Conservation (phyloP, 2,113 vertebrate species). For the Lates calcarifer region DNA sequence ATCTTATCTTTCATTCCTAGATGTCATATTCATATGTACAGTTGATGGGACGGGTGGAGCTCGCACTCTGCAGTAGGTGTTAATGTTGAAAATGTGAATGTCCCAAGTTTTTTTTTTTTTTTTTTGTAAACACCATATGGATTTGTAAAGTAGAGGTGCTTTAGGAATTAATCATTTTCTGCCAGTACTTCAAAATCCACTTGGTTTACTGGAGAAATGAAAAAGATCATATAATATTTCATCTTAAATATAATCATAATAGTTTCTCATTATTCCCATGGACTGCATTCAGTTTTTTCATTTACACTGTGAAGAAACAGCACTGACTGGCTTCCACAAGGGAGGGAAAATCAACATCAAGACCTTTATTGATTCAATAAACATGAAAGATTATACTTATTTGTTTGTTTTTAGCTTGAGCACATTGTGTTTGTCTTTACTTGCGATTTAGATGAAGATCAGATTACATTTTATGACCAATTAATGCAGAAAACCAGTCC, state of each 20-base stretch:
- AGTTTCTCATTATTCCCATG: not conserved
- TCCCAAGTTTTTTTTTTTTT: too few species aligned
- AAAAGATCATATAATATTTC: not conserved
- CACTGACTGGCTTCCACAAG: not conserved
- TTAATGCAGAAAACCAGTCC: not conserved
- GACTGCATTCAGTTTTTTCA: not conserved
- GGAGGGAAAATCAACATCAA: not conserved
- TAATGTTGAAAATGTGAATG: conserved; percentile 12
- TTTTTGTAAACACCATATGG: conserved; percentile 15
- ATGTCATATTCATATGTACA: conserved; percentile 20
- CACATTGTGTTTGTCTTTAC: too few species aligned
- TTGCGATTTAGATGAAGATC: too few species aligned
- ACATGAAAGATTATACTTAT: not conserved
- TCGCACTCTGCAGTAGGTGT: not conserved
- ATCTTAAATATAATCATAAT: not conserved
- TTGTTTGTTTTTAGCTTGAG: too few species aligned
- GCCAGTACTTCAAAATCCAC: conserved; percentile 3
- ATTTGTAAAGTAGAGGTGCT: not conserved
- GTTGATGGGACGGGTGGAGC: conserved; percentile 8
- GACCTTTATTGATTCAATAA: too few species aligned
- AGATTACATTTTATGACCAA: not conserved
- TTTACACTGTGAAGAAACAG: not conserved
- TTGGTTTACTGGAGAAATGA: not conserved
- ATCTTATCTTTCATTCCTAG: conserved; percentile 56
- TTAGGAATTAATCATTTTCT: conserved; percentile 3